Base-by-base conservation (phyloP, 1,140 invertebrate genomes). In the Lepidotrigona ventralis region DNA sequence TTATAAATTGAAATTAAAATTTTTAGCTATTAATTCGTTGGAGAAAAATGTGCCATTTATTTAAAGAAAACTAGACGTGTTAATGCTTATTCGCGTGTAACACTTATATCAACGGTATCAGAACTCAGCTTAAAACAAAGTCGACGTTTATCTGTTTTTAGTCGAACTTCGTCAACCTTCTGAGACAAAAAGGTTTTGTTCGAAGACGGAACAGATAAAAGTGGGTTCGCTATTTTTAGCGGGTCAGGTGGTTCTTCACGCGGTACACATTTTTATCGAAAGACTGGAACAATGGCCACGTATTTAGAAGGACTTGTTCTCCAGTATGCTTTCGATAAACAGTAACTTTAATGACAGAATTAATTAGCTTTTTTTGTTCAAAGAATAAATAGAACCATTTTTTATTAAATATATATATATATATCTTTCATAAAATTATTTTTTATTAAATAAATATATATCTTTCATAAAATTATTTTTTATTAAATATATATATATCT, bases 141-240 rank as follows among this genome's bases (percentile, higher is more conserved):
- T 72, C 11, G 2, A 15, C 19, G 33, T 75, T 63, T 46, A 19
- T 46, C 14, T n/a, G 2, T 29, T 77, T 33, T 77, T 51, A 1
- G 15, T 64, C 8, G 9, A 60, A 64, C 19, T 76, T 64, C 33
- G 33, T 17, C 56, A n/a, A 33, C 19, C 21, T 6, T 58, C 51
- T 3, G 60, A 64, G 33, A 76, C 46, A 54, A 56, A 54, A 56
- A 68, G 63, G 63, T 39, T 21, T 54, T 46, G 63, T 39, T 54
- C 17, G 1, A 60, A 53, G 46, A 68, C n/a, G 60, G 53, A 12
- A 39, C 51, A 56, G n/a, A 17, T 19, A 69, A 39, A 72, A 54
- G 23, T 73, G 70, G 4, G 53, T 33, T 4, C 19, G 70, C 54
- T 85, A 85, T 85, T 85, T 83, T 85, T 85, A 83, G 63, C 53